Percentiles rank a stretch among this genome's conserved stretches.
Conservation (phyloP, 1,140 invertebrate species). For the Papilio polyxenes region DNA sequence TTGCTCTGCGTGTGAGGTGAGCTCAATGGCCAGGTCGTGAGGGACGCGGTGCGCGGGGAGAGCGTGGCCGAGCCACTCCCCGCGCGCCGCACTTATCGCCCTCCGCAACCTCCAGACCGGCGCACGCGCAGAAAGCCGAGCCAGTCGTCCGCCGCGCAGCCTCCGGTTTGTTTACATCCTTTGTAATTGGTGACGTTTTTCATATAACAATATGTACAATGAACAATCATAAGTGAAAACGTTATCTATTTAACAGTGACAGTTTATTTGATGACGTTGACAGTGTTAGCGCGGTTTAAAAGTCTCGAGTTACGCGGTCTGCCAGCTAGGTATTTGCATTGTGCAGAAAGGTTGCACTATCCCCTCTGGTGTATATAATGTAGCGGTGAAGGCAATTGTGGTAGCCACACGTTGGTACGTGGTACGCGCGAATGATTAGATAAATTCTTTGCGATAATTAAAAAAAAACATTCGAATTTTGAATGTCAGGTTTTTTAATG, state of each 20-base stretch:
- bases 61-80: constrained; percentile 52
- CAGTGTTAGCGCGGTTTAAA: constrained; percentile 42
- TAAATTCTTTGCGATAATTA: neutral
- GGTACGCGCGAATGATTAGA: neutral
- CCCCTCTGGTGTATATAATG: constrained; percentile 36
- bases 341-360: constrained; percentile 62
- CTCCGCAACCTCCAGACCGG: constrained; percentile 51
- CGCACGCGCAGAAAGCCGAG: constrained; percentile 71
- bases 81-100: constrained; percentile 48
- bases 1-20: constrained; percentile 58
- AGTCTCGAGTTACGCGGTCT: constrained; percentile 53
- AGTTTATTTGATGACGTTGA: constrained; percentile 43
- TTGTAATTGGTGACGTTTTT: constrained; percentile 59
- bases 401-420: neutral
- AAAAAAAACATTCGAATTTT: neutral
- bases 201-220: constrained; percentile 41
- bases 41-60: constrained; percentile 49
- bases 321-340: constrained; percentile 58
- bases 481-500: neutral
- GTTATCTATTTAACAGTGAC: constrained; percentile 30
- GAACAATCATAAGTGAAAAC: constrained; percentile 36
- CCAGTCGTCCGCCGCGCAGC: constrained; percentile 76
- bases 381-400: constrained; percentile 31
- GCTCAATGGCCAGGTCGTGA: constrained; percentile 58
- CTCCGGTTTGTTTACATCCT: constrained; percentile 76